Percentiles rank a stretch among this genome's conserved stretches.
Evolutionary conservation across 30 jellyfish, hydroid and myxozoan genomes (phyloP).

Genomic region (Cassiopea andromeda): DNA sequence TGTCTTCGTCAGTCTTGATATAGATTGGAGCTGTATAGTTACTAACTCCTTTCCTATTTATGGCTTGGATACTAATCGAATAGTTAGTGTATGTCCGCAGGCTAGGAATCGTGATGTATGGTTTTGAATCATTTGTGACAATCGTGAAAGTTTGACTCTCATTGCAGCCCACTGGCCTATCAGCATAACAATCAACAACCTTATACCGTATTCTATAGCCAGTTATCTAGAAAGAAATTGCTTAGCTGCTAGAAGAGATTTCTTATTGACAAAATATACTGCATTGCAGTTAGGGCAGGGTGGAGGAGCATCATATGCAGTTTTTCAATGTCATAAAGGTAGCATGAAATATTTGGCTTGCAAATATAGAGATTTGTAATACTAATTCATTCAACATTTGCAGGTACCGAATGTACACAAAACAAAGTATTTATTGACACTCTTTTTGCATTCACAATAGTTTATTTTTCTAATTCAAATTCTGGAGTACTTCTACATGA

Average conservation of each 20-base stretch:
- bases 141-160: slow-evolving; percentile 32
- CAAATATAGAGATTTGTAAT: no score
- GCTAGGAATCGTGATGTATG: slow-evolving; percentile 4
- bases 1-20: slow-evolving; percentile 43
- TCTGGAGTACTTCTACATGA: no score
- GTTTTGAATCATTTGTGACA: slow-evolving; percentile 9
- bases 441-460: no score
- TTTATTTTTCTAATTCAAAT: no score
- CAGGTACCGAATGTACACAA: no score
- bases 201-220: slow-evolving; percentile 41
- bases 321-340: no score
- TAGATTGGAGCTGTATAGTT: slow-evolving; percentile 23
- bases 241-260: not conserved
- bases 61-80: slow-evolving; percentile 28
- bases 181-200: slow-evolving; percentile 47
- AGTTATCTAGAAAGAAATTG: not conserved
- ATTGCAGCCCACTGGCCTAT: slow-evolving; percentile 52
- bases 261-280: not conserved
- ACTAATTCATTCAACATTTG: no score
- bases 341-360: no score
- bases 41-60: slow-evolving; percentile 27
- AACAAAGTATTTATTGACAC: no score
- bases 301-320: no score
- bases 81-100: slow-evolving; percentile 41
- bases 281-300: no score